Conservation (phyloP, 2,888 invertebrate genomes). For the Caenorhabditis imperialis region DNA sequence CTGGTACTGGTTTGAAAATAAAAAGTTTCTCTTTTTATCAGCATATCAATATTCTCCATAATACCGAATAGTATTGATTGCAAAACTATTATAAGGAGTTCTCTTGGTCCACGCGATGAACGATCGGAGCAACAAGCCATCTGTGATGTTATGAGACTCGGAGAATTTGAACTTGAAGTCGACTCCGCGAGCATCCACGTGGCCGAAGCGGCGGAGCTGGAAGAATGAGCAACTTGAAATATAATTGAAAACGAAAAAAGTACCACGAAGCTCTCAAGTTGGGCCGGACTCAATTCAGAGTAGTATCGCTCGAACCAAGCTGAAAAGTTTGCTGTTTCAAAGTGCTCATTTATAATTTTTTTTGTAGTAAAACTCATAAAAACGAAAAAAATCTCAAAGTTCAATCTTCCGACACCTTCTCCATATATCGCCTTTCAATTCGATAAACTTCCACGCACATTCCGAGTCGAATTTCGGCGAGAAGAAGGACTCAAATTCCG, state of each 20-base stretch:
- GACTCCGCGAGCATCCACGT: conserved; percentile 32
- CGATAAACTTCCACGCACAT: conserved; percentile 37
- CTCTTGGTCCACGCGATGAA: conserved; percentile 34
- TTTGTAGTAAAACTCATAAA: no score
- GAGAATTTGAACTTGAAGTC: conserved; percentile 40
- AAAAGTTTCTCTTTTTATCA: neutral
- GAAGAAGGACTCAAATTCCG: conserved; percentile 22
- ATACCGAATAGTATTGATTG: conserved; percentile 32
- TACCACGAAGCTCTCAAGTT: conserved; percentile 24
- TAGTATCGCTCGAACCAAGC: conserved; percentile 44
- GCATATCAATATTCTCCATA: conserved; percentile 47
- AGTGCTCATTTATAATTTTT: no score
- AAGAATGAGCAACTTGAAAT: neutral
- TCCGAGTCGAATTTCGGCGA: conserved; percentile 32
- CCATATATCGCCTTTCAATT: conserved; percentile 7
- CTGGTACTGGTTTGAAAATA: no score
- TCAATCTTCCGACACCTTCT: neutral
- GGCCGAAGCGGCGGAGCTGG: conserved; percentile 39
- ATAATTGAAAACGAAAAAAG: neutral
- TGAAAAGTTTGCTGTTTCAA: conserved; percentile 13
- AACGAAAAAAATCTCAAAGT: no score
- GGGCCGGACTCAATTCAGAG: conserved; percentile 8
- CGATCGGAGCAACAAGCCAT: conserved; percentile 24
- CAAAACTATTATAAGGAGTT: conserved; percentile 16
- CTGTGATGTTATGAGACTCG: conserved; percentile 31